These are phyloP conservation scores for Agrochola lychnidis DNA, from an alignment of 2,888 invertebrate genomes.

Conservation along the genomic window DNA sequence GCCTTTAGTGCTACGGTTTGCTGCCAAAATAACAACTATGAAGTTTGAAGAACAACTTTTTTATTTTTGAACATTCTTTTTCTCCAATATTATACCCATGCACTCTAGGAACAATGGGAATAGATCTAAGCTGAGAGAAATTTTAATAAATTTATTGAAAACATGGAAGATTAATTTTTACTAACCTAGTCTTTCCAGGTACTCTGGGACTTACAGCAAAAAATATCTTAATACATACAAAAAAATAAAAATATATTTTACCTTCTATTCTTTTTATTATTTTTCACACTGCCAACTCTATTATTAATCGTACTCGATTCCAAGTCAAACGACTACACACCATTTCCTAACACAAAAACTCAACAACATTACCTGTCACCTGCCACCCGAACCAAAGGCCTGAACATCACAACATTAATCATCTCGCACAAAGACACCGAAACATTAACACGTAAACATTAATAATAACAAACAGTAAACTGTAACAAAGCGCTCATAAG, in stretches of 20 bases:
- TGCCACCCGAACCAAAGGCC: constrained; percentile 9
- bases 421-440: constrained; percentile 32
- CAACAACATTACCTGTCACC: not conserved
- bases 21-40: no score
- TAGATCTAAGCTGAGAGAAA: not conserved
- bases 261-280: no score
- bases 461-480: constrained; percentile 17
- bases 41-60: not conserved
- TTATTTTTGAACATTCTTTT: not conserved
- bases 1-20: not conserved
- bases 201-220: not conserved
- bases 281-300: not conserved
- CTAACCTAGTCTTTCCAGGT: not conserved
- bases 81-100: not conserved
- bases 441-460: constrained; percentile 30
- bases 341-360: not conserved
- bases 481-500: constrained; percentile 31
- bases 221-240: not conserved
- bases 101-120: not conserved
- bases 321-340: not conserved
- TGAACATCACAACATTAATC: constrained; percentile 21
- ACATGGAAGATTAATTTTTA: not conserved
- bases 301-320: not conserved
- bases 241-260: not conserved
- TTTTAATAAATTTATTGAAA: not conserved